Evolutionary conservation across 1,140 invertebrate species (phyloP), one percentile per base, ranked within the genome.

Genomic region (Pseudomyrmex pallidus): DNA sequence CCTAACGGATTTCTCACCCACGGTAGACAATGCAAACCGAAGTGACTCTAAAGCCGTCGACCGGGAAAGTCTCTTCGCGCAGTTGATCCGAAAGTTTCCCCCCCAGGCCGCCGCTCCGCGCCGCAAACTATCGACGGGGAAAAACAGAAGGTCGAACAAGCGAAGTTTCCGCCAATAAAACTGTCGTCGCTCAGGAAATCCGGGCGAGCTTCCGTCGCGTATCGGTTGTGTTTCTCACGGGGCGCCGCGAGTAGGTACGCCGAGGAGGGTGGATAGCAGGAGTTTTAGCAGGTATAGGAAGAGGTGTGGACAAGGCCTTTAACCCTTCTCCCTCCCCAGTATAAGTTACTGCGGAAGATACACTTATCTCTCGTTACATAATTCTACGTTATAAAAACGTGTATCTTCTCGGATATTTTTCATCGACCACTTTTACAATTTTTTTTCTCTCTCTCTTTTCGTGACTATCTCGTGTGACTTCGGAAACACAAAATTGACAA

Each of bases 81-180:
- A 70, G 76, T 80, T 72, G 76, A 80, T 80, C 76, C 66, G n/a
- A 80, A 80, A 80, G 66, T 80, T 80, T 72, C 64, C 46, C 64
- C 44, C 61, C 61, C n/a, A 17, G 46, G 50, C 10, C 67, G 22
- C 56, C 72, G 56, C 17, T 13, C 25, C 62, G 62, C 25, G 62
- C 63, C 76, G 54, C 76, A 80, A 80, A 80, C 76, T 59, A 80
- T 70, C 76, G 76, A 70, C 54, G 76, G 56, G 76, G 76, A 72
- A 80, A 80, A 80, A 80, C 76, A 72, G 76, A 80, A 54, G 76
- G 66, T 80, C 66, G 76, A 70, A 80, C 76, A 72, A 80, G 76
- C 66, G 44, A 80, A 80, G 76, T 80, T 80, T 80, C 66, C 76
- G 76, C 66, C 76, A 72, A 80, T 80, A 80, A 80, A 80, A 80